A percentile compares a stretch with the other conserved stretches of the same genome.
Conservation (phyloP, 2,113 vertebrate genomes). For the Oreotrochilus melanogaster region DNA sequence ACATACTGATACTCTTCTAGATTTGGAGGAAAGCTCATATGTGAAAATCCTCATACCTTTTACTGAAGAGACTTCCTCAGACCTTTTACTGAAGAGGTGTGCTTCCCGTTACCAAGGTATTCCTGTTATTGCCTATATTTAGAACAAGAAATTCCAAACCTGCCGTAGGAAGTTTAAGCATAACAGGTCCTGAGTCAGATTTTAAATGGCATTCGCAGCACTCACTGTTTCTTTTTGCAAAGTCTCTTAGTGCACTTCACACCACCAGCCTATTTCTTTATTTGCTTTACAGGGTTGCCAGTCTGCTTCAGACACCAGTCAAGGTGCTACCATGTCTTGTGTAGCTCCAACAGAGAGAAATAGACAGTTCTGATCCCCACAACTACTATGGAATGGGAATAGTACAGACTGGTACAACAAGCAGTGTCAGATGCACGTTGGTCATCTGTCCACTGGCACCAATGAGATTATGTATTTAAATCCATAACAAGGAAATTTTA, state of each 20-base stretch:
- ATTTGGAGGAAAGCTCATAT: background rate
- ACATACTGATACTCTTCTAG: background rate
- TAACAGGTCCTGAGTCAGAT: background rate
- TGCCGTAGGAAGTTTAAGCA: background rate
- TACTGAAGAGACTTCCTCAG: background rate
- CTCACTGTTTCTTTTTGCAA: background rate
- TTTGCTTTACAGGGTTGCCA: background rate
- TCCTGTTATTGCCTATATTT: background rate
- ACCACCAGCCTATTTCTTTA: background rate
- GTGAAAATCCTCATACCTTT: background rate
- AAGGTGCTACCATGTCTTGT: background rate
- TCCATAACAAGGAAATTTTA: background rate
- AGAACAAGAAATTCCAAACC: background rate
- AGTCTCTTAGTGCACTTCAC: background rate
- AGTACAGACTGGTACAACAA: background rate
- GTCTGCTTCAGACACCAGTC: background rate
- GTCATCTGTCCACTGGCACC: background rate
- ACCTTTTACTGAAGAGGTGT: background rate
- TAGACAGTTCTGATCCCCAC: background rate
- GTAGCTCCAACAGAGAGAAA: background rate
- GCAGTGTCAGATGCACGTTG: background rate
- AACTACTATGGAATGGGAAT: background rate
- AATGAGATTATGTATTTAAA: background rate
- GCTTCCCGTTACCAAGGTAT: background rate
- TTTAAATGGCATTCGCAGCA: rapidly evolving